Percentiles rank a stretch among this genome's conserved stretches.
These are phyloP conservation scores for Mastomys coucha DNA, from an alignment of 2,113 vertebrate genomes.

Conservation along the genomic window DNA sequence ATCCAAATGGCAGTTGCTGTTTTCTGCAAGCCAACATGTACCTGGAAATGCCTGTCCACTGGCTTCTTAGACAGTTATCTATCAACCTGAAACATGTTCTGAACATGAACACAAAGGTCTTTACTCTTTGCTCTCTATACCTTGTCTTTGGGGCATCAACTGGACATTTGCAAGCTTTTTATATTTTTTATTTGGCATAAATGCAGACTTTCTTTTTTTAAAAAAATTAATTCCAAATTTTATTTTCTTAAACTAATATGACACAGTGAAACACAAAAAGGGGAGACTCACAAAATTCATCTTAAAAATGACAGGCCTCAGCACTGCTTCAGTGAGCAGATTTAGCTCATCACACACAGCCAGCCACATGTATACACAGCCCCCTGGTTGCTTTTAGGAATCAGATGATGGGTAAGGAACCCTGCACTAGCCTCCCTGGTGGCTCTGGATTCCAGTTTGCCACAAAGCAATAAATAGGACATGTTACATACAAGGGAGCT, in stretches of 20 bases:
- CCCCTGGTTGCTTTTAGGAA: not conserved
- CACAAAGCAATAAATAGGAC: conserved; percentile 87
- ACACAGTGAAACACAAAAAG: conserved; percentile 83
- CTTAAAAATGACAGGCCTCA: conserved; percentile 72
- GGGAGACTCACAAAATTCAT: conserved; percentile 78
- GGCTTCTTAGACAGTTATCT: not conserved
- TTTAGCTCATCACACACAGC: conserved; percentile 50
- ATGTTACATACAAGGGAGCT: conserved; percentile 60
- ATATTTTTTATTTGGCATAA: conserved; percentile 41
- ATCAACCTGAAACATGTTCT: not conserved
- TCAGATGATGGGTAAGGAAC: conserved; percentile 52
- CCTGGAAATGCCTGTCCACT: not conserved
- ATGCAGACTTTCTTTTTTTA: not conserved
- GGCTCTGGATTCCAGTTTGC: conserved; percentile 59
- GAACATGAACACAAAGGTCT: not conserved
- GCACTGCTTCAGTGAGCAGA: conserved; percentile 74
- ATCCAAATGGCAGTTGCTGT: not conserved
- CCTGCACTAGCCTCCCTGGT: not conserved
- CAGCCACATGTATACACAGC: not conserved
- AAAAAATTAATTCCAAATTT: conserved; percentile 85
- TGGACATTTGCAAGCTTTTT: conserved; percentile 16
- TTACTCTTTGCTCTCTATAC: not conserved
- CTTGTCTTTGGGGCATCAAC: not conserved
- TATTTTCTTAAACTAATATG: conserved; percentile 84
- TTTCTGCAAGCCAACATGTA: not conserved